Percentiles rank a stretch among this genome's conserved stretches.
phyloP scores from a whole-genome alignment of 2,797 vertebrate genomes.

The Pachyuromys duprasi region DNA sequence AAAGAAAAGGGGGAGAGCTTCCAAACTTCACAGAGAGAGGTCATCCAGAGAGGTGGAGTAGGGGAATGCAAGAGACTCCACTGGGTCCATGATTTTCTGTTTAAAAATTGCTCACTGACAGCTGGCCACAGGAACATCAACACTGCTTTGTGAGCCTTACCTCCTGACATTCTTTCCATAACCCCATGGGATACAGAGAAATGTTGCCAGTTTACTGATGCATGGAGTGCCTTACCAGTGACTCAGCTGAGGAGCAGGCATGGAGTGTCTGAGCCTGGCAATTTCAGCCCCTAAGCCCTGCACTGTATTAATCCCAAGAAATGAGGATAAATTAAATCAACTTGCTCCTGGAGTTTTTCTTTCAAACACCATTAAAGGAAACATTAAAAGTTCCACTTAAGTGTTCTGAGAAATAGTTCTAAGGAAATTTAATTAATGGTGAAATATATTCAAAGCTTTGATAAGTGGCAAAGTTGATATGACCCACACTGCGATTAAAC shows the following conservation, averaged over 20 bases:
- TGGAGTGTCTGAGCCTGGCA: background rate
- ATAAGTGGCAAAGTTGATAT: background rate
- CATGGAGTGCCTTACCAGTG: background rate
- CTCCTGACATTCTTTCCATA: background rate
- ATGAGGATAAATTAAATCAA: background rate
- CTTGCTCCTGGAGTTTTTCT: slow-evolving; percentile 29
- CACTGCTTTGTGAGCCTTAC: background rate
- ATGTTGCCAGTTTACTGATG: background rate
- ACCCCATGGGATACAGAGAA: background rate
- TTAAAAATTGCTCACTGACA: background rate
- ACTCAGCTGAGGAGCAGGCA: background rate
- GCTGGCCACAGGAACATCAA: background rate
- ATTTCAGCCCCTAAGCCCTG: background rate
- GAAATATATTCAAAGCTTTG: background rate
- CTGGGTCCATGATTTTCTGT: background rate
- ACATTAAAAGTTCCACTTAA: slow-evolving; percentile 38
- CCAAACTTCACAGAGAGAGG: background rate
- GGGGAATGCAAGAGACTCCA: background rate
- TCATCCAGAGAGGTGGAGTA: background rate
- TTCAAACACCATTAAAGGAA: slow-evolving; percentile 40
- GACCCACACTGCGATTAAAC: background rate
- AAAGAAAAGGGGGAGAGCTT: background rate
- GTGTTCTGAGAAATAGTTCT: slow-evolving; percentile 64
- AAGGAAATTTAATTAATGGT: slow-evolving; percentile 58
- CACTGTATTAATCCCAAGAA: background rate